Evolutionary conservation across 2,888 invertebrate species (phyloP).

Genomic region (Apodemia hepburni): DNA sequence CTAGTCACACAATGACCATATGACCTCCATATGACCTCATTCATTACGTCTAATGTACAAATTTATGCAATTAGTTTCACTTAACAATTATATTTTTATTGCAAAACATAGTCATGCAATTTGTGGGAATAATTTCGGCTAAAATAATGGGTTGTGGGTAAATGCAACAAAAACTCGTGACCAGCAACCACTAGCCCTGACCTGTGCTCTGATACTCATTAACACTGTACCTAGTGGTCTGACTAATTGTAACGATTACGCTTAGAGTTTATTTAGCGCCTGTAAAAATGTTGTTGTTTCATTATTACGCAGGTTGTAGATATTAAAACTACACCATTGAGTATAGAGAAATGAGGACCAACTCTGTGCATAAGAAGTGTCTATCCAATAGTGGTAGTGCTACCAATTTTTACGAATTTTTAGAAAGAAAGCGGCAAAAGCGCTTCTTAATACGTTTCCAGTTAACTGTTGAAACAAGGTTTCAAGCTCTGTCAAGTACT

Average conservation of each 20-base stretch:
- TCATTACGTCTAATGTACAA: slow-evolving; percentile 6
- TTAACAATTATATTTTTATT: slow-evolving; percentile 13
- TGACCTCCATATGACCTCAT: neutral
- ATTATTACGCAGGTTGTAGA: neutral
- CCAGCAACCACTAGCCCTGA: slow-evolving; percentile 37
- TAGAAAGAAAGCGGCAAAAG: too few relatives aligned
- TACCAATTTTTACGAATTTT: too few relatives aligned
- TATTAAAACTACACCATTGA: too few relatives aligned
- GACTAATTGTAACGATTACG: slow-evolving; percentile 19
- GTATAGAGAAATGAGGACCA: too few relatives aligned
- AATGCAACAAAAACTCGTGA: slow-evolving; percentile 33
- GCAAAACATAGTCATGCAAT: slow-evolving; percentile 26
- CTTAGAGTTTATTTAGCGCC: slow-evolving; percentile 21
- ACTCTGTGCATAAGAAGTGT: too few relatives aligned
- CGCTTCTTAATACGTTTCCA: too few relatives aligned
- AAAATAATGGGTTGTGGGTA: slow-evolving; percentile 21
- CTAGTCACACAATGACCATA: too few relatives aligned
- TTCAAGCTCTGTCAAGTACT: too few relatives aligned
- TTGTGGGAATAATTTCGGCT: slow-evolving; percentile 34
- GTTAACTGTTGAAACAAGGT: too few relatives aligned
- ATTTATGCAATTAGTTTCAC: neutral
- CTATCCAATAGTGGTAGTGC: too few relatives aligned
- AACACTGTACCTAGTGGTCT: slow-evolving; percentile 19
- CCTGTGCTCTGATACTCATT: slow-evolving; percentile 30
- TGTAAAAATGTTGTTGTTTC: slow-evolving; percentile 7